phyloP scores from a whole-genome alignment of 2,888 invertebrate species.

The Volucella inanis region DNA sequence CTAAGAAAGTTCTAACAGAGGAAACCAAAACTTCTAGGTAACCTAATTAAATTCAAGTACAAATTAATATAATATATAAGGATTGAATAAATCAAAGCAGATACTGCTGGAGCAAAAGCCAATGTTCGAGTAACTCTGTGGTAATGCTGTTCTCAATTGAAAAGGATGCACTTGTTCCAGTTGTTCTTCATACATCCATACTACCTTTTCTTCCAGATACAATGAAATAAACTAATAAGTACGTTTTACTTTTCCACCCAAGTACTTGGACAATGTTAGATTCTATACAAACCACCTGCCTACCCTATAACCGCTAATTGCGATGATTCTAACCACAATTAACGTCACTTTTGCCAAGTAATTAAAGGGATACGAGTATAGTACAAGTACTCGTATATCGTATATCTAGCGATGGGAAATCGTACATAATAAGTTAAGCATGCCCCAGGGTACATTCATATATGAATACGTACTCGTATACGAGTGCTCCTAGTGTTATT shows the following conservation, averaged over 20 bases:
- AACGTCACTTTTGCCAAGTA: constrained; percentile 63
- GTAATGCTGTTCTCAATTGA: no score
- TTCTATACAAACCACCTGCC: background rate
- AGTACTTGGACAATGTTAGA: background rate
- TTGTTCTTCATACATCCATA: no score
- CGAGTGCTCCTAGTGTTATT: background rate
- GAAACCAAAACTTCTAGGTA: no score
- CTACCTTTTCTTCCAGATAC: no score
- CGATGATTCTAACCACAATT: constrained; percentile 57
- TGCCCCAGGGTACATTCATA: background rate
- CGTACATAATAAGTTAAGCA: background rate
- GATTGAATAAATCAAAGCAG: no score
- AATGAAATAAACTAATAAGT: background rate
- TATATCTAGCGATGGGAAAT: constrained; percentile 8
- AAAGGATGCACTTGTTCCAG: no score
- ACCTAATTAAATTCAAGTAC: no score
- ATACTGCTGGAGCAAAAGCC: no score
- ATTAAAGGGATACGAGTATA: constrained; percentile 15
- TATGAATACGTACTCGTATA: background rate
- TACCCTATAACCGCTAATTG: constrained; percentile 17
- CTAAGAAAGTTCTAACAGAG: no score
- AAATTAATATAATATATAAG: no score
- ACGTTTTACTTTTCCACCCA: background rate
- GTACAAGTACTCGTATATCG: background rate
- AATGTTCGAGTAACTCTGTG: no score